Evolutionary conservation across 2,113 vertebrate species (phyloP), one percentile per base, ranked within the genome.

Genomic region (Donacobius atricapilla): DNA sequence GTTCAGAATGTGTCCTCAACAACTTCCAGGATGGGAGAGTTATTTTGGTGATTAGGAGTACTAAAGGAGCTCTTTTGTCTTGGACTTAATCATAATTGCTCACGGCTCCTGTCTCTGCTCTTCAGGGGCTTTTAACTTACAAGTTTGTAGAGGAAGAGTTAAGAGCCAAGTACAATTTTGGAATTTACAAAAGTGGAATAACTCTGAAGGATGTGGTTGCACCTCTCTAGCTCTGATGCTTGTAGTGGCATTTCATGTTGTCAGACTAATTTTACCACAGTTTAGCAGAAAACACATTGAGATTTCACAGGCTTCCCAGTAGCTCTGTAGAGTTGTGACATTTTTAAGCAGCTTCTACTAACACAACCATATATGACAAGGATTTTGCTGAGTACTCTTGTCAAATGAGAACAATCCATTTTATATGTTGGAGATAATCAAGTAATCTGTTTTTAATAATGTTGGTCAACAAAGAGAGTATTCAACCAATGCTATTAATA

Each of bases 381-480:
- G 39, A 30, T 78, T 92, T 94, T 82, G 31, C 80, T 33, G 60
- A 68, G 31, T 78, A 27, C 35, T 51, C 51, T 60, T 71, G 68
- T 70, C 47, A 92, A 47, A 89, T 63, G 77, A 78, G 56, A 90
- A n/a, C 37, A 57, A 42, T 69, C 69, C 24, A 21, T 83, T 87
- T 81, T 25, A 68, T 57, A 44, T 40, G 21, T 40, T 91, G 15
- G 51, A 83, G 91, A 81, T 93, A 94, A 81, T 68, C 15, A 24
- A 90, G 47, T 83, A 66, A 73, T 95, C 83, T 97, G 84, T 48
- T 97, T 93, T 78, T 75, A 92, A 94, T 96, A 66, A 54, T 66
- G 64, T 63, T 73, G 83, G 60, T 94, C 4, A 16, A 90, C 75
- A 81, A 57, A 57, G 58, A 77, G 71, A 69, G 22, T 48, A 44